Evolutionary conservation across 2,113 vertebrate species (phyloP).

Genomic region (Smithornis capensis): DNA sequence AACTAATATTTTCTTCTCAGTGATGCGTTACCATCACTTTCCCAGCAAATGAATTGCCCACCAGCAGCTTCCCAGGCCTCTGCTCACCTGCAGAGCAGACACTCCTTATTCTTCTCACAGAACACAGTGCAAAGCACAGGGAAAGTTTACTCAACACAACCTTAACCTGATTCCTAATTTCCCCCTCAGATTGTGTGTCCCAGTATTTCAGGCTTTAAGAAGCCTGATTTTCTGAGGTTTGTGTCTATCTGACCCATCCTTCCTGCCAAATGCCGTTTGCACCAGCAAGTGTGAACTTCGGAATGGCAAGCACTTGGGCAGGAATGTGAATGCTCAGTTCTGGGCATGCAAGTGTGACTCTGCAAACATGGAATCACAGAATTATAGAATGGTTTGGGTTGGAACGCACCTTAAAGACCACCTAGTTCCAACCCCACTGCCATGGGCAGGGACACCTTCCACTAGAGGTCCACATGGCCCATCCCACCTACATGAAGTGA

Average conservation of each 20-base stretch:
- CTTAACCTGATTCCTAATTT: not conserved
- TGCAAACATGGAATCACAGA: not conserved
- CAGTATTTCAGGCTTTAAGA: not conserved
- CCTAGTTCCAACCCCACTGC: not conserved
- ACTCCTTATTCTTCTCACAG: not conserved
- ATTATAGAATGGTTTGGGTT: not conserved
- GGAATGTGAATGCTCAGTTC: rapidly evolving
- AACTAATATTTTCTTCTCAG: not conserved
- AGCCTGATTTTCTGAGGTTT: not conserved
- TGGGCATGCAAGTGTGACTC: rapidly evolving
- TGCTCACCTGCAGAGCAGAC: not conserved
- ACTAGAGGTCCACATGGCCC: not conserved
- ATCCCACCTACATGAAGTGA: not conserved
- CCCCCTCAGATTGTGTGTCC: not conserved
- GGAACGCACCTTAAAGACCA: not conserved
- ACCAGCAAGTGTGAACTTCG: not conserved
- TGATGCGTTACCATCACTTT: not conserved
- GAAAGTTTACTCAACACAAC: not conserved
- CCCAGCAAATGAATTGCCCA: not conserved
- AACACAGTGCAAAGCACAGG: rapidly evolving
- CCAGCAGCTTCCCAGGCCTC: not conserved
- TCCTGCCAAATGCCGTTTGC: not conserved
- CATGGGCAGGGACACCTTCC: not conserved
- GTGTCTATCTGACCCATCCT: not conserved
- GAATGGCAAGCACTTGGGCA: not conserved